These are phyloP conservation scores for Amazona guildingii DNA, from an alignment of 2,113 vertebrate genomes.

Conservation along the genomic window DNA sequence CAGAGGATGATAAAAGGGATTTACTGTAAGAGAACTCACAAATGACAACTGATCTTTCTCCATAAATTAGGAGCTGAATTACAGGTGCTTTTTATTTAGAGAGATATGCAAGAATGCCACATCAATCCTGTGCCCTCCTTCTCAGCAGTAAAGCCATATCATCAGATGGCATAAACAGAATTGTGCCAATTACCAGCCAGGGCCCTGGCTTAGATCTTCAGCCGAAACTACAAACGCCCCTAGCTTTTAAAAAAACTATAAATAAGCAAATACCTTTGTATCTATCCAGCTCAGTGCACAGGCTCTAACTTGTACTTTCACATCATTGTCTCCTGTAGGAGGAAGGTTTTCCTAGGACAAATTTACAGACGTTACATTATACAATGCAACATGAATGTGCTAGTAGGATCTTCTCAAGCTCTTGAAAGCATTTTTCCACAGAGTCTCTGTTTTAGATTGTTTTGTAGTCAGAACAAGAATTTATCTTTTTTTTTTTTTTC, in stretches of 20 bases:
- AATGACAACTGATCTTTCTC: not conserved
- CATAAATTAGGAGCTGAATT: not conserved
- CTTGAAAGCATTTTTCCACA: not conserved
- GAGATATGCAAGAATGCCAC: not conserved
- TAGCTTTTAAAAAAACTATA: not conserved
- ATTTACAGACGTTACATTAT: not conserved
- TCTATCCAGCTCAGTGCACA: constrained; percentile 91
- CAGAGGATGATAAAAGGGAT: not conserved
- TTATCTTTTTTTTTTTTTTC: not conserved
- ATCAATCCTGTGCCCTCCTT: not conserved
- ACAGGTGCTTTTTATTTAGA: not conserved
- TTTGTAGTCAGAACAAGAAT: not conserved
- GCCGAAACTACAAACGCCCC: not conserved
- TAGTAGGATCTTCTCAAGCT: not conserved
- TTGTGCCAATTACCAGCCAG: not conserved
- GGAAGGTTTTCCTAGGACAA: constrained; percentile 78
- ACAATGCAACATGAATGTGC: not conserved
- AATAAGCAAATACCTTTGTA: constrained; percentile 77
- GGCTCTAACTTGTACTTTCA: constrained; percentile 91
- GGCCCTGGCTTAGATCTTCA: not conserved
- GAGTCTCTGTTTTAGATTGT: not conserved
- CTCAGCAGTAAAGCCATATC: not conserved
- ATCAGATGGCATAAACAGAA: not conserved
- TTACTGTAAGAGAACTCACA: not conserved
- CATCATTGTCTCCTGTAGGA: constrained; percentile 75